phyloP scores from a whole-genome alignment of 2,113 vertebrate species.

The Ovis canadensis region DNA sequence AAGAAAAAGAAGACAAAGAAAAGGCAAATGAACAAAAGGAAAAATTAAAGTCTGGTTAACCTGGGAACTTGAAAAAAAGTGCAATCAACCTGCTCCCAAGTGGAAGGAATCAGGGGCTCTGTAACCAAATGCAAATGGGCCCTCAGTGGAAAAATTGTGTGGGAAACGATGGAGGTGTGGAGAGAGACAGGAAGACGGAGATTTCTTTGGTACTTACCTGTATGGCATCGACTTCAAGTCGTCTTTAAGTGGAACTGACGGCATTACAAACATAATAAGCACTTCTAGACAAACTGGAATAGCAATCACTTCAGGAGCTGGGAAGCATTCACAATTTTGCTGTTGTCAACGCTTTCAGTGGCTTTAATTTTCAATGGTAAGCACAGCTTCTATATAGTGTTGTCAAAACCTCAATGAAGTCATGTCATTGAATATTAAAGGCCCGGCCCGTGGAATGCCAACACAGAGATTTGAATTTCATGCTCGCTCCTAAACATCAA shows the following conservation, averaged over 20 bases:
- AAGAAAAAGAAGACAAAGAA: not conserved
- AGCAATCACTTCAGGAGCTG: slow-evolving; percentile 84
- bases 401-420: slow-evolving; percentile 87
- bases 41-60: slow-evolving; percentile 27
- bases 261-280: slow-evolving; percentile 88
- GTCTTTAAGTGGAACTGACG: slow-evolving; percentile 86
- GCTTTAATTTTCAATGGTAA: slow-evolving; percentile 89
- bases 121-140: slow-evolving; percentile 65
- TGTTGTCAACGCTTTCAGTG: slow-evolving; percentile 86
- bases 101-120: slow-evolving; percentile 50
- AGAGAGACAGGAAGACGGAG: slow-evolving; percentile 47
- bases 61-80: slow-evolving; percentile 60
- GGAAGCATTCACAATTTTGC: slow-evolving; percentile 85
- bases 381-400: slow-evolving; percentile 85
- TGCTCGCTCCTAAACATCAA: slow-evolving; percentile 86
- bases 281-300: slow-evolving; percentile 87
- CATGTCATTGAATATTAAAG: slow-evolving; percentile 90
- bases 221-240: slow-evolving; percentile 78
- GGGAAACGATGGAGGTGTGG: slow-evolving; percentile 43
- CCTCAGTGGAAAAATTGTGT: not conserved
- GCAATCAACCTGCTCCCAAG: slow-evolving; percentile 57
- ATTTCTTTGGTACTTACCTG: slow-evolving; percentile 78
- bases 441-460: slow-evolving; percentile 78
- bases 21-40: slow-evolving; percentile 17
- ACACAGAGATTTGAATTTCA: slow-evolving; percentile 86